These are phyloP conservation scores for Hippolais icterina DNA, from an alignment of 2,113 vertebrate genomes.

Conservation along the genomic window DNA sequence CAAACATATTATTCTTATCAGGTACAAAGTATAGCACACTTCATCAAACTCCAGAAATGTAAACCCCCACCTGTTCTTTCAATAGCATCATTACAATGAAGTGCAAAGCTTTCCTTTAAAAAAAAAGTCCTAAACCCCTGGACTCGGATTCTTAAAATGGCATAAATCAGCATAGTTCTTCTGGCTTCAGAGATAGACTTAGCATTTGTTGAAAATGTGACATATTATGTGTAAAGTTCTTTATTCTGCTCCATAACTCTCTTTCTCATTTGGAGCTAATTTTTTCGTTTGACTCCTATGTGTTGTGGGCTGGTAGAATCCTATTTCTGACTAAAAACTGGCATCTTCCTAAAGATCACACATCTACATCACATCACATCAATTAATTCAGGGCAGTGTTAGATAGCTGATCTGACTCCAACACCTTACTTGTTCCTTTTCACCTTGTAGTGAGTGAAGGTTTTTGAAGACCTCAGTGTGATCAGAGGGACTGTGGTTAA, in stretches of 20 bases:
- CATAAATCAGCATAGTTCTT: background rate
- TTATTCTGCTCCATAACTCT: background rate
- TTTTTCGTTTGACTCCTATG: background rate
- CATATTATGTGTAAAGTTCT: background rate
- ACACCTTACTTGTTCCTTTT: background rate
- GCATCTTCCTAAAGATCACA: background rate
- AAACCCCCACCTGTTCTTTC: background rate
- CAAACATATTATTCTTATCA: conserved; percentile 56
- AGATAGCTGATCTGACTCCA: background rate
- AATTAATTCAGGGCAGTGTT: background rate
- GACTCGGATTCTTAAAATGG: background rate
- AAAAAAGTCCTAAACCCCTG: background rate
- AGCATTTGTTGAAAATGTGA: background rate
- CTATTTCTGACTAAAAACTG: background rate
- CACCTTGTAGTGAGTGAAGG: background rate
- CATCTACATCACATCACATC: background rate
- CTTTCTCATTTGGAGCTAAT: background rate
- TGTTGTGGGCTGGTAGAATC: background rate
- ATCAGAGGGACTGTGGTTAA: background rate
- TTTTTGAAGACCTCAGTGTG: background rate
- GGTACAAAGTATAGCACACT: conserved; percentile 17
- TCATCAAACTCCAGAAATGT: conserved; percentile 14
- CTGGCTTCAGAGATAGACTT: background rate
- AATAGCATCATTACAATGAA: background rate
- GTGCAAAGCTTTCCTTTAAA: background rate